Evolutionary conservation across 2,113 vertebrate species (phyloP).

Genomic region (Panthera uncia): DNA sequence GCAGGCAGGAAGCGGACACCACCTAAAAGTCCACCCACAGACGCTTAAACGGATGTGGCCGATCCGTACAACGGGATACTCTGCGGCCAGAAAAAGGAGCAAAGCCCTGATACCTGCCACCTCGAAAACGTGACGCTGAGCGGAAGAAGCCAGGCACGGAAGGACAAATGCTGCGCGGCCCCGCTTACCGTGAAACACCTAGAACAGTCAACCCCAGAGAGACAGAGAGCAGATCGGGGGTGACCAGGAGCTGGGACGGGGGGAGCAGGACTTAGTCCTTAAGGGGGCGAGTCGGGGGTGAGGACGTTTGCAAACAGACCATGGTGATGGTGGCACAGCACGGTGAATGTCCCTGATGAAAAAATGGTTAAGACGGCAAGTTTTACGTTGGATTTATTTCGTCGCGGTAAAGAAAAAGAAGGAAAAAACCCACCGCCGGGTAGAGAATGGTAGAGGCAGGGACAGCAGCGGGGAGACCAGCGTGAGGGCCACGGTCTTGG

Average conservation of each 20-base stretch:
- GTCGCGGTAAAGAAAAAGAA: background rate
- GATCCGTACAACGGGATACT: accelerated
- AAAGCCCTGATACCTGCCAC: accelerated
- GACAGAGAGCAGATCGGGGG: background rate
- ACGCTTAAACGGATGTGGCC: too few relatives aligned
- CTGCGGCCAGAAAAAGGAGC: background rate
- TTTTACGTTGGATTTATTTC: background rate
- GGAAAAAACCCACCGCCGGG: background rate
- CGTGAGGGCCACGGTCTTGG: background rate
- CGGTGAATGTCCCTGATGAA: background rate
- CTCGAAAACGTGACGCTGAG: accelerated
- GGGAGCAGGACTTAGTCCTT: background rate
- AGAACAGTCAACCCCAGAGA: background rate
- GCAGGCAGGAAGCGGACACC: background rate
- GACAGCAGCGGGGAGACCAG: accelerated
- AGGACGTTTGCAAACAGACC: background rate
- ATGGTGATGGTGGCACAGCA: too few relatives aligned
- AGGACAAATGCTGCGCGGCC: accelerated
- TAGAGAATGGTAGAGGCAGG: background rate
- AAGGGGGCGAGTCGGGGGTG: background rate
- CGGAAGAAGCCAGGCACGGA: background rate
- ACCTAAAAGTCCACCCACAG: background rate
- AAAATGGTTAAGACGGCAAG: background rate
- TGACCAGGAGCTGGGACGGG: background rate
- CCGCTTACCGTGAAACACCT: background rate